Base-by-base conservation (phyloP, 2,113 vertebrate genomes). In the Clupea harengus region DNA sequence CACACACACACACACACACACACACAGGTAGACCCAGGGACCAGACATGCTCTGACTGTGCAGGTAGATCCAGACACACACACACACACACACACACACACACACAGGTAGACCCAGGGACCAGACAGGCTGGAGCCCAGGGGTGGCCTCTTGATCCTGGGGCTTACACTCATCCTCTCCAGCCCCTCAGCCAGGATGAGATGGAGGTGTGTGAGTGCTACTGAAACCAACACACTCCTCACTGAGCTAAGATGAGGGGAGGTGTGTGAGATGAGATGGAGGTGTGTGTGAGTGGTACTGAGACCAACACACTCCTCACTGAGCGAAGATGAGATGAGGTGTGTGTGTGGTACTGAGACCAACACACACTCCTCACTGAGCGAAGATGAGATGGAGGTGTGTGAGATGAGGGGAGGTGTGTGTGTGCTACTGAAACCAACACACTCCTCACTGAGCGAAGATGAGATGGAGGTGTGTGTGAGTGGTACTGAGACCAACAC, bases 371-470 rank as follows among this genome's bases (percentile, higher is more conserved):
- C n/a, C n/a, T 46, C 45, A 46, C 45, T 46, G 45, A 47, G 81
- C 17, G n/a, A 39, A 90, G 85, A 17, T 47, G 82, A 84, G 80
- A 20, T n/a, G 57, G 15, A 22, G 15, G 28, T 45, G 2, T 10
- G 28, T 32, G 20, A 20, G 15, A 32, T n/a, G n/a, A n/a, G n/a
- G n/a, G 87, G 87, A 39, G 86, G 83, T 86, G 84, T 86, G 82
- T 88, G 86, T 93, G 85, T 87, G 84, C 86, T 17, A 18, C 2
- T 17, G 52, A 52, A 9, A 17, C 6, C 46, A 47, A 8, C 45
- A 46, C n/a, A n/a, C n/a, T n/a, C n/a, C n/a, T 46, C 45, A 46
- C 45, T 46, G 45, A 47, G 47, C 47, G 0, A 11, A 11, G 47
- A 28, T 39, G 39, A 39, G 39, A 39, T n/a, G 39, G 1, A 28